Evolutionary conservation across 37 sponge, comb jelly and placozoan genomes (phyloP), one percentile per base, ranked within the genome.

Genomic region (Spongilla lacustris): DNA sequence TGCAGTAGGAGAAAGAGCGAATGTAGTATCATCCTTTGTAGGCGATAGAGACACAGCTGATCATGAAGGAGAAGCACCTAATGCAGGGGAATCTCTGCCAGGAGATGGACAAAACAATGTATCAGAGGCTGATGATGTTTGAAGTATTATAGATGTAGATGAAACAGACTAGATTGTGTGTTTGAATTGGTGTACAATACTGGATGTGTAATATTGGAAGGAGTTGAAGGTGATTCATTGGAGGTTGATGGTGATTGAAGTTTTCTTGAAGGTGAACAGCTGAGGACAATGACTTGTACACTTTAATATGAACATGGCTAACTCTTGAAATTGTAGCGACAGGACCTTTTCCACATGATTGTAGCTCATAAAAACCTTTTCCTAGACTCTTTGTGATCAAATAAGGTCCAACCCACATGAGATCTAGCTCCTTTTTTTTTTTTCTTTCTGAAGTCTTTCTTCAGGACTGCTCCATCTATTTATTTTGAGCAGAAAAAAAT

Each of bases 401-500:
- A 49, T 74, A 87, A 23, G 88, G 88, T 67, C 88, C 88, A 68
- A 81, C 29, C 66, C 66, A 81, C 28, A 32, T 73, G 27, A 78
- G 24, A 73, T 81, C 88, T 71, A 87, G 86, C 91, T 80, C 85
- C 85, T 86, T 75, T 75, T 36, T 86, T 49, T 66, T 89, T 41
- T 89, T 75, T 78, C 78, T 28, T 86, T 82, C 30, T 50, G 28
- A 75, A 86, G 81, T 78, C 80, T 84, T 69, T n/a, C 76, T 58
- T 58, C 58, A 58, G 58, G 69, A 85, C 24, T 79, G 27, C 23
- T 79, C 48, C 73, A 85, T 85, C 66, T 90, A 80, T 48, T 86
- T 86, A 34, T 90, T 66, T 81, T 90, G 90, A 34, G 90, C 85
- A 80, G 68, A 29, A 74, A 85, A 23, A 69, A 90, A 85, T n/a